Conservation (phyloP, 2,888 invertebrate genomes). For the Pristionchus arcanus region DNA sequence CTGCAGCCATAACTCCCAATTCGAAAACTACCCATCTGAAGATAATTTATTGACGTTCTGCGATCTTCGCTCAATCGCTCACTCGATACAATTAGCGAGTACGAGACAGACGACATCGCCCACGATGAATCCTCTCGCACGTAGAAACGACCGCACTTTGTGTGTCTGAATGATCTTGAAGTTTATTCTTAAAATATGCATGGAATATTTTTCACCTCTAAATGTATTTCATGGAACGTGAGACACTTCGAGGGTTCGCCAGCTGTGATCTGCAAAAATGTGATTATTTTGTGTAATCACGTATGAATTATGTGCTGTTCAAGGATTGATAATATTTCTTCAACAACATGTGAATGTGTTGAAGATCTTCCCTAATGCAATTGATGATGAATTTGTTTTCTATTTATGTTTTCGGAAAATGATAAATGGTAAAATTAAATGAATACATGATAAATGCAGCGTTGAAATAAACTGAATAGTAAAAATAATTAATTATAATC, state of each 20-base stretch:
- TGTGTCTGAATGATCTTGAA: conserved; percentile 14
- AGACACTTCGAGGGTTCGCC: neutral
- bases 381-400: too few species aligned
- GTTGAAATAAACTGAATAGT: too few species aligned
- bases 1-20: conserved; percentile 10
- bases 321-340: neutral
- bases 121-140: neutral
- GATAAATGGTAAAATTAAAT: too few species aligned
- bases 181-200: neutral
- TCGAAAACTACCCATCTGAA: conserved; percentile 27
- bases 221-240: conserved; percentile 18
- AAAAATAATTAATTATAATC: neutral
- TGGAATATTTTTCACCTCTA: neutral
- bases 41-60: neutral
- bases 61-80: neutral
- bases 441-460: too few species aligned
- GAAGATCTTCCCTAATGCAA: too few species aligned
- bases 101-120: conserved; percentile 45
- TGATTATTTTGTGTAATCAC: neutral
- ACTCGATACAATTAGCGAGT: conserved; percentile 45
- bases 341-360: too few species aligned
- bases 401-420: too few species aligned
- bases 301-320: neutral
- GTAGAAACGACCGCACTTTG: conserved; percentile 41
- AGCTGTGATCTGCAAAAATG: neutral